These are phyloP conservation scores for Orientallactaga sibirica DNA, from an alignment of 2,797 vertebrate genomes.

Conservation along the genomic window DNA sequence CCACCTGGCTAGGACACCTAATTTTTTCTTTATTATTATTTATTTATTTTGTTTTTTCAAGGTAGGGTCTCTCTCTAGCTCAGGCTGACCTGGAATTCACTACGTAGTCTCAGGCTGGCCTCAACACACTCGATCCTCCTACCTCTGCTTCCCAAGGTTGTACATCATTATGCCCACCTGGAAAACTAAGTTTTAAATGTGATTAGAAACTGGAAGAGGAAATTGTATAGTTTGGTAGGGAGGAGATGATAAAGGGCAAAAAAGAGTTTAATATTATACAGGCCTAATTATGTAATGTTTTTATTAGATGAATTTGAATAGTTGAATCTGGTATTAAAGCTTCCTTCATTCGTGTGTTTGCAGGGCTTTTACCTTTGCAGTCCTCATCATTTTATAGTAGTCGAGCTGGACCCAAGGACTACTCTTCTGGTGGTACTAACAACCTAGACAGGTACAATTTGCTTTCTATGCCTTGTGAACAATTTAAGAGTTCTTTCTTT, in stretches of 20 bases:
- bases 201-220: conserved; percentile 30
- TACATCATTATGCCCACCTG: no score
- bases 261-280: conserved; percentile 35
- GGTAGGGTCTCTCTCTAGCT: no score
- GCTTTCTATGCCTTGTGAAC: conserved; percentile 64
- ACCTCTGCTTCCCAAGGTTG: no score
- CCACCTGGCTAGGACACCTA: no score
- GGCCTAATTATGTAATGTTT: conserved; percentile 14
- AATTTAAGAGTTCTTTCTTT: conserved; percentile 39
- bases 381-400: conserved; percentile 96
- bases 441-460: conserved; percentile 93
- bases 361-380: conserved; percentile 95
- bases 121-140: no score
- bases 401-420: conserved; percentile 94
- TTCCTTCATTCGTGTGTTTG: conserved; percentile 47
- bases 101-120: no score
- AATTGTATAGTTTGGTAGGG: not conserved
- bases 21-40: no score
- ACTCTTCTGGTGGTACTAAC: conserved; percentile 91
- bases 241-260: not conserved
- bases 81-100: no score
- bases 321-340: conserved; percentile 47
- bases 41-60: no score
- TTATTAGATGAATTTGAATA: conserved; percentile 44
- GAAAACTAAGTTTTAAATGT: no score